Conservation (phyloP, 2,797 vertebrate species). For the Pseudochromis fuscus region DNA sequence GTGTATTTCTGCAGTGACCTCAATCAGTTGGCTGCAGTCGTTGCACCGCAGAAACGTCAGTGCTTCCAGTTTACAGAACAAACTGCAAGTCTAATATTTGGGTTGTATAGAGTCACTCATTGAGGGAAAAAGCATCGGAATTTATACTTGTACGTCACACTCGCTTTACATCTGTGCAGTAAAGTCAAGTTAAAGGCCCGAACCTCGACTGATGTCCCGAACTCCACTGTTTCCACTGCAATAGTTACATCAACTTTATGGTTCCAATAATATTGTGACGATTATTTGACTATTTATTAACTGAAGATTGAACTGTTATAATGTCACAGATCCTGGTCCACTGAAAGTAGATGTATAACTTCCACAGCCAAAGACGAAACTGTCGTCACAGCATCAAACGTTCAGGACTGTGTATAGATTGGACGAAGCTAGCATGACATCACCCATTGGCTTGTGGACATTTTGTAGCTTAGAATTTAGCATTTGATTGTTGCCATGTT, state of each 20-base stretch:
- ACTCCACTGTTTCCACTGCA: background rate
- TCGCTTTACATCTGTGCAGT: too few species aligned
- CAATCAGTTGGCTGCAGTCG: slow-evolving; percentile 2
- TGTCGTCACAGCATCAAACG: background rate
- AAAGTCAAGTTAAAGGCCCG: background rate
- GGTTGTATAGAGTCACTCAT: too few species aligned
- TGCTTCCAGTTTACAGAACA: background rate
- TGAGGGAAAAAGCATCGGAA: too few species aligned
- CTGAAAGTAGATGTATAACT: background rate
- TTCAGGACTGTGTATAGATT: background rate
- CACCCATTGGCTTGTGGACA: too few species aligned
- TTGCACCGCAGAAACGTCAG: background rate
- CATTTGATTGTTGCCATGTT: too few species aligned
- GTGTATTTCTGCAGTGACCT: slow-evolving; percentile 1
- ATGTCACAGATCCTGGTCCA: too few species aligned
- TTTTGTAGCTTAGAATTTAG: too few species aligned
- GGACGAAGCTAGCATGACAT: too few species aligned
- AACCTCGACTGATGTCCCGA: background rate
- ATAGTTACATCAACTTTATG: background rate
- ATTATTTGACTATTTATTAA: background rate
- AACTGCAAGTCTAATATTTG: background rate
- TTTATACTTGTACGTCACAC: too few species aligned
- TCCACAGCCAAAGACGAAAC: background rate
- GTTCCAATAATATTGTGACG: background rate
- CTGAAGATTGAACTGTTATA: background rate